These are phyloP conservation scores for Eretmocerus hayati DNA, from an alignment of 2,888 invertebrate species.

Conservation along the genomic window DNA sequence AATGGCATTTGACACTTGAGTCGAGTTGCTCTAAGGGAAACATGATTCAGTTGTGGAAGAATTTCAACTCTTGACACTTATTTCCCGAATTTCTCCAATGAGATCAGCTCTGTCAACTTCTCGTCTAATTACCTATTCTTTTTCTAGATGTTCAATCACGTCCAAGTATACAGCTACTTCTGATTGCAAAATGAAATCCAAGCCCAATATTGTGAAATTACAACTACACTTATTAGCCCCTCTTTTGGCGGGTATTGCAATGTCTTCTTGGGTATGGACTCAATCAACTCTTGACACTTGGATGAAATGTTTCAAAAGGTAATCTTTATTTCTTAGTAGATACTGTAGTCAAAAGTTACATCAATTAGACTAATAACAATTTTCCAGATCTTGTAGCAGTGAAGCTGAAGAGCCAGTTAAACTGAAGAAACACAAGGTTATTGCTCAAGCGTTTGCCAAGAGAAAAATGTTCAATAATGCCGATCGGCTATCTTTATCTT, in stretches of 20 bases:
- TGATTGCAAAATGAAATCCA: conserved; percentile 60
- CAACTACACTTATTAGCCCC: conserved; percentile 76
- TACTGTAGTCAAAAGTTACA: not conserved
- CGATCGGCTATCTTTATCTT: conserved; percentile 79
- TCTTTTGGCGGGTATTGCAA: conserved; percentile 77
- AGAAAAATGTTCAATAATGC: conserved; percentile 77
- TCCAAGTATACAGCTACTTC: conserved; percentile 39
- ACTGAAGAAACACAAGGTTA: conserved; percentile 80
- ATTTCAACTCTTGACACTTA: too few species aligned
- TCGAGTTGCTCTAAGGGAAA: too few species aligned
- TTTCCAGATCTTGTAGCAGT: conserved; percentile 64
- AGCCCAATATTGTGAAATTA: conserved; percentile 76
- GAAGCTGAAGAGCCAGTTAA: conserved; percentile 63
- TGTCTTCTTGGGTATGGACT: conserved; percentile 95
- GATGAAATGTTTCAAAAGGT: conserved; percentile 80
- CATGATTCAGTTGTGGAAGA: too few species aligned
- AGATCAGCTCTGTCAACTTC: too few species aligned
- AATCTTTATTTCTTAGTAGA: conserved; percentile 23
- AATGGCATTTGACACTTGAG: too few species aligned
- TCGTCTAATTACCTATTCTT: not conserved
- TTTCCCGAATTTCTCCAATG: not conserved
- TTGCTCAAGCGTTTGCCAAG: conserved; percentile 84
- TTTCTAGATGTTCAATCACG: conserved; percentile 48
- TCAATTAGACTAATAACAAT: too few species aligned
- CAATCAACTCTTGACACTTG: conserved; percentile 76